Base-by-base conservation (phyloP, 2,113 vertebrate species). In the Empidonax traillii region DNA sequence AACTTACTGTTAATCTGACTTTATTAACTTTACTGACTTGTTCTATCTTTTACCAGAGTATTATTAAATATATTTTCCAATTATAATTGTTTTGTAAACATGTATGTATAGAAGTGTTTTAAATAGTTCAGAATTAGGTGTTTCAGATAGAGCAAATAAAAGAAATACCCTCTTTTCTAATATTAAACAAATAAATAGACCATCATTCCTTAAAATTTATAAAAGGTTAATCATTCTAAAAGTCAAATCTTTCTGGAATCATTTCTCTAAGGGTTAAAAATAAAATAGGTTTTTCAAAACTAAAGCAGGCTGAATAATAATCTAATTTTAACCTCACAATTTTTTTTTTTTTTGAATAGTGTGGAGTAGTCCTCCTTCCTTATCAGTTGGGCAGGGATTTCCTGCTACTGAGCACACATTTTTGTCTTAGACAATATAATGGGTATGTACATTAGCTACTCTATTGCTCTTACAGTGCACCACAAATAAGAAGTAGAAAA, bases 331-430 rank as follows among this genome's bases (percentile, higher is more conserved):
- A 66, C 37, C 35, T 81, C 62, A 35, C 23, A 27, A 4, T 21
- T 87, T 95, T 46, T 63, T 66, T 43, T 67, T 18, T 31, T 47
- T 73, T 66, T 49, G 2, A 63, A 66, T 68, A 44, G 9, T 39
- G 12, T 44, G 33, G 35, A 56, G 12, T 67, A 65, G 39, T 87
- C 33, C 21, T 79, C 43, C 74, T 90, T 96, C 85, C 94, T 97
- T 97, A 96, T 97, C 97, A 92, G 61, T 9, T 58, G 87, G 94
- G 92, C 86, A 90, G 67, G 92, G 68, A 73, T 92, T 97, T 98
- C 95, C 96, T 97, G 89, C 59, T 84, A 43, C 78, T 89, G 84
- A 71, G 14, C 61, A 87, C 63, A 79, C 35, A 75, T 93, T 96
- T 89, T 47, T 96, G 46, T 89, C 72, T 82, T 49, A 67, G 7